Base-by-base conservation (phyloP, 2,888 invertebrate species). In the Boloria euphrosyne region DNA sequence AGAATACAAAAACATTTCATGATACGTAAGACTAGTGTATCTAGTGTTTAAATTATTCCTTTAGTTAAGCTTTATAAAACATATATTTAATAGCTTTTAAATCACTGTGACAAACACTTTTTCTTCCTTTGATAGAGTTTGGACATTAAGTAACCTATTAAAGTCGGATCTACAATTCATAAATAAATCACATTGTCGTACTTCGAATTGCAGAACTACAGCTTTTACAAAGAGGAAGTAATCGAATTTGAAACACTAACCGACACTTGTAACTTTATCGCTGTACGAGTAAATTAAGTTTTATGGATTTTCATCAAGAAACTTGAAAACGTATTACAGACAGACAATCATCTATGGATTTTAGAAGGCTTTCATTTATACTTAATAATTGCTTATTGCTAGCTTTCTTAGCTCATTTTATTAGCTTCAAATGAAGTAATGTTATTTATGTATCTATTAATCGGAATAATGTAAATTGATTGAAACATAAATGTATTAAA, bases 31-130 rank as follows among this genome's bases (percentile, higher is more conserved):
- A 57, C 46, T 57, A 57, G 22, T 46, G 22, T 57, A 57, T 27
- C 57, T 44, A 57, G 44, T 55, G 44, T 55, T 44, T 55, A 43
- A 55, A 57, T 57, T 57, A 57, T 57, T 57, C 46, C 57, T 57
- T 57, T 44, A 44, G 5, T 4, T 27, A 27, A 27, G 27, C 27
- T 3, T 2, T 31, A 31, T 4, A 31, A 6, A 31, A 2, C 10
- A 38, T 38, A 38, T 10, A 2, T 38, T 38, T 10, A 44, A 57
- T 46, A 46, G 46, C 46, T 57, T 57, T 22, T 57, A 57, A 57
- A 57, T 57, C 57, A 46, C 27, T 57, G 57, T 57, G 57, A 46
- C 57, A 16, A 57, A n/a, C 22, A 27, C 22, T 57, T 57, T 57
- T 57, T 57, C 46, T 22, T 57, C 27, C 22, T 57, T 22, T 46